Percentiles rank a stretch among this genome's conserved stretches.
Evolutionary conservation across 1,140 invertebrate genomes (phyloP).

Genomic region (Caenorhabditis brenneri): DNA sequence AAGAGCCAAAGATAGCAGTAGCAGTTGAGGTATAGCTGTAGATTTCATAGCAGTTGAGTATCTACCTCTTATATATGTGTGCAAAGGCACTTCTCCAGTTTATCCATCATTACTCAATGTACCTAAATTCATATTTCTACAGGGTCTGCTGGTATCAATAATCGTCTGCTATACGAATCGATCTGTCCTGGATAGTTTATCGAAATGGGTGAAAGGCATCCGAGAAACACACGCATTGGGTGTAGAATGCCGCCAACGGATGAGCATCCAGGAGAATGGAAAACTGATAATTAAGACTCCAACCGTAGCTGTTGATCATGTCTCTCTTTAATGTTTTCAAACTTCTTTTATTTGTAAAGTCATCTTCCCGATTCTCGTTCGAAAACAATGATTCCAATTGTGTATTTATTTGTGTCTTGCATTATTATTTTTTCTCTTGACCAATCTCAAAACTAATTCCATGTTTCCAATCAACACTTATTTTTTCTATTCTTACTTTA

Average conservation of each 20-base stretch:
- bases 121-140: conserved; percentile 40
- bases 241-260: background rate
- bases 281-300: background rate
- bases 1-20: too few species aligned
- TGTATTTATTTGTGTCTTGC: conserved; percentile 14
- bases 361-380: too few species aligned
- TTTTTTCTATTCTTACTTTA: too few species aligned
- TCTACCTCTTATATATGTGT: too few species aligned
- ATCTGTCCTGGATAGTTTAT: conserved; percentile 77
- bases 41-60: too few species aligned
- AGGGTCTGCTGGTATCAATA: conserved; percentile 84
- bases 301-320: background rate
- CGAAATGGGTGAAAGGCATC: background rate
- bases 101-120: background rate
- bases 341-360: too few species aligned
- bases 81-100: background rate
- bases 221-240: background rate
- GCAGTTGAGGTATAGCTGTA: too few species aligned
- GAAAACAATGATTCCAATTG: background rate
- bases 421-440: too few species aligned
- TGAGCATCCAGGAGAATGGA: conserved; percentile 44
- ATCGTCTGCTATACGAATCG: conserved; percentile 94
- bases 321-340: background rate
- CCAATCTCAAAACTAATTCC: too few species aligned
- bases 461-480: too few species aligned